Base-by-base conservation (phyloP, 2,888 invertebrate genomes). In the Drosophila falleni region DNA sequence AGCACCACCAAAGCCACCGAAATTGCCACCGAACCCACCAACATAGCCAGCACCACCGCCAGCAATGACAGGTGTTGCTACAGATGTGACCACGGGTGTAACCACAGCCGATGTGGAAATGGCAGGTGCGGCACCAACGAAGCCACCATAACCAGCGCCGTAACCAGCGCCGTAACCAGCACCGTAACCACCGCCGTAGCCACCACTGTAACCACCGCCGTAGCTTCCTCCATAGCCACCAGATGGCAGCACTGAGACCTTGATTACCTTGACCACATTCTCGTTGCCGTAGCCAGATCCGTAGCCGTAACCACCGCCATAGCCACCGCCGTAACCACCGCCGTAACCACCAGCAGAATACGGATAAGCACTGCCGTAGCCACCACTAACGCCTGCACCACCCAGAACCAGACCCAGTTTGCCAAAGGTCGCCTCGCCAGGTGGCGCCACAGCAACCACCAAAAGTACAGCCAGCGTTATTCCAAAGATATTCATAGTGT, bases 61-160 rank as follows among this genome's bases (percentile, higher is more conserved):
- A 15, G 61, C 67, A 9, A 81, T 65, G 1, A 89, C 68, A 1
- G 90, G 92, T 72, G 71, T 81, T 71, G 89, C 67, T 29, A 88
- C 82, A 0, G 90, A 64, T 0, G 90, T 85, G 11, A 89, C 80
- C 13, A 89, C 83, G 0, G 89, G 89, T 2, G 89, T 87, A 5
- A 89, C 87, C 10, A 89, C 88, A 6, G 89, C 89, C 6, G 89
- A 89, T 2, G 89, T 90, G 39, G 89, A 77, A 6, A 89, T 77
- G 35, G 87, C 72, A 2, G 89, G 86, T 6, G 78, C 84, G 23
- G 78, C 88, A 3, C 85, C 87, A 9, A 81, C 85, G 55, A 77
- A 81, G 26, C 85, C 83, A 16, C 78, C 78, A 47, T 81, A 80
- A 16, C 78, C 68, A 3, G 46, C 70, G 1, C 71, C 63, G 8